Evolutionary conservation across 2,797 vertebrate genomes (phyloP).

Genomic region (Apogon talboti): DNA sequence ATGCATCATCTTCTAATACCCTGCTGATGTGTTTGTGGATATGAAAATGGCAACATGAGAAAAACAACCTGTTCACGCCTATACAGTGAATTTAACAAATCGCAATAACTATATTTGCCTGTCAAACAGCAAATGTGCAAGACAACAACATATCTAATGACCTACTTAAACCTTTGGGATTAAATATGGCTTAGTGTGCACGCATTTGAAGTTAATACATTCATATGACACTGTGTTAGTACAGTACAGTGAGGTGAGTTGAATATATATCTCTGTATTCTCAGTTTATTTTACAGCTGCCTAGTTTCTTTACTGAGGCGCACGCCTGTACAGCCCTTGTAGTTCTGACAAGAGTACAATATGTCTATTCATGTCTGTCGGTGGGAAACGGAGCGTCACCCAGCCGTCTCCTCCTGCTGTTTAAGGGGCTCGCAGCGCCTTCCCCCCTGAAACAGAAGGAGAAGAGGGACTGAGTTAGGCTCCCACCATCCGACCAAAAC

Average conservation of each 20-base stretch:
- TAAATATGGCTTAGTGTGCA: conserved; percentile 1
- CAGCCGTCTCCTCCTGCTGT: conserved; percentile 90
- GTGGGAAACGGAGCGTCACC: conserved; percentile 67
- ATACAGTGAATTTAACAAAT: conserved; percentile 23
- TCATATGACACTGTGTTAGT: conserved; percentile 56
- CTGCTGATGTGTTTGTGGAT: conserved; percentile 4
- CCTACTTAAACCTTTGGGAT: conserved; percentile 1
- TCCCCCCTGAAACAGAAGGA: conserved; percentile 99
- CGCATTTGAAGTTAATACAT: conserved; percentile 51
- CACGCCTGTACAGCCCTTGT: conserved; percentile 13
- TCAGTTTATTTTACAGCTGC: conserved; percentile 69
- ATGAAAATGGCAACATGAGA: conserved; percentile 43
- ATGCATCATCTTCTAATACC: background rate
- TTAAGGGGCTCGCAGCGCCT: conserved; percentile 92
- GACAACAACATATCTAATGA: conserved; percentile 22
- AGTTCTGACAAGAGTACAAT: conserved; percentile 25
- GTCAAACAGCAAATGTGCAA: conserved; percentile 61
- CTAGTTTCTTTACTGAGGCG: conserved; percentile 54
- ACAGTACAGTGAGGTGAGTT: conserved; percentile 65
- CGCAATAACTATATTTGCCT: conserved; percentile 31
- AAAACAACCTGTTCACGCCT: background rate
- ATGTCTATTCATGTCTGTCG: conserved; percentile 21
- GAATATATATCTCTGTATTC: conserved; percentile 51
- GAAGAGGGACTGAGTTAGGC: conserved; percentile 91
- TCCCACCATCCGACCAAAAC: conserved; percentile 70